Conservation (phyloP, 2,888 invertebrate genomes). For the Pyralis farinalis region DNA sequence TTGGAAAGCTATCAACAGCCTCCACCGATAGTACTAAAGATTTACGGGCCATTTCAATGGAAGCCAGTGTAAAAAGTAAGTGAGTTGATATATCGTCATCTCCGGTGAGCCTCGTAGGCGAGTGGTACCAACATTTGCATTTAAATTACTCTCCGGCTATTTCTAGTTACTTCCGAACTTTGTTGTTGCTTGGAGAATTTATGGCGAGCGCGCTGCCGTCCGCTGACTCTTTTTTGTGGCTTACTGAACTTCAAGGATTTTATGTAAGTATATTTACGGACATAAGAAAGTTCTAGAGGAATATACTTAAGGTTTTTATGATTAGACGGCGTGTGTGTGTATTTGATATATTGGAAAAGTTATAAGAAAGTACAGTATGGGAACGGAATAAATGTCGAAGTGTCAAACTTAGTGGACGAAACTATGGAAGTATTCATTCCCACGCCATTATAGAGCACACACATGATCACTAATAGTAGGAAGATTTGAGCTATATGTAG, state of each 20-base stretch:
- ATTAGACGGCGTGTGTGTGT: too few relatives aligned
- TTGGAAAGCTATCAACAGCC: neutral
- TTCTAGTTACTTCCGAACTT: neutral
- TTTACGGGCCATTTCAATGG: neutral
- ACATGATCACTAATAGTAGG: too few relatives aligned
- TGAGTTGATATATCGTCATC: neutral
- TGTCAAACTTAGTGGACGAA: too few relatives aligned
- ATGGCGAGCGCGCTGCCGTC: neutral
- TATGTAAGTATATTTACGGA: neutral
- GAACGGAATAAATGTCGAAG: too few relatives aligned
- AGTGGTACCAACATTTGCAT: neutral
- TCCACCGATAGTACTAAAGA: neutral
- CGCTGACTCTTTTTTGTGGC: neutral
- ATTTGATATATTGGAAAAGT: too few relatives aligned
- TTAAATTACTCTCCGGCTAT: neutral
- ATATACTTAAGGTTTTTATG: too few relatives aligned
- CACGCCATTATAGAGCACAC: too few relatives aligned
- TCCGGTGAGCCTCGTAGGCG: neutral
- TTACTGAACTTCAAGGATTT: neutral
- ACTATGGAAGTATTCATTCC: too few relatives aligned
- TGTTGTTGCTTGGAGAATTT: neutral
- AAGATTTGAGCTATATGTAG: too few relatives aligned
- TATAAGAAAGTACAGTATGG: too few relatives aligned
- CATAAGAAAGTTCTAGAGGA: neutral
- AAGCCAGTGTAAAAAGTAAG: neutral